These are phyloP conservation scores for Sycophila sp. DNA, from an alignment of 1,140 invertebrate genomes.

Conservation along the genomic window DNA sequence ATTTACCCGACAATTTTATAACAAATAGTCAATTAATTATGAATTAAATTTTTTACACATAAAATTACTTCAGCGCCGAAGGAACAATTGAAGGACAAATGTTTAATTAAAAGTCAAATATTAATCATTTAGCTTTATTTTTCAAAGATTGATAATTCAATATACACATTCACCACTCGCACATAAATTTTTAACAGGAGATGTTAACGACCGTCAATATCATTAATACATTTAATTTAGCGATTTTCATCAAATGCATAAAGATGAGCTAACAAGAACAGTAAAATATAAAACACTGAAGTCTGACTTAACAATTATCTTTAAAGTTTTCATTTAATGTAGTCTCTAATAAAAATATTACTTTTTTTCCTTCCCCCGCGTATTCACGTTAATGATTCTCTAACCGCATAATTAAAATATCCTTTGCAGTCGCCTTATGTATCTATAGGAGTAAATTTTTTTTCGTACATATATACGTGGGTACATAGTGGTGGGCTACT, in stretches of 20 bases:
- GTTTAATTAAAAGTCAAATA: not conserved
- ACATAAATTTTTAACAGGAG: constrained; percentile 18
- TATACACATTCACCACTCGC: constrained; percentile 26
- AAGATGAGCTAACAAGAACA: constrained; percentile 10
- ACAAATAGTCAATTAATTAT: no score
- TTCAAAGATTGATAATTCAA: constrained; percentile 25
- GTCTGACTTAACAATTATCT: constrained; percentile 37
- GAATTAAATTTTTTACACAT: no score
- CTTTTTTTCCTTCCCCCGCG: constrained; percentile 46
- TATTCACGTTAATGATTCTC: constrained; percentile 40
- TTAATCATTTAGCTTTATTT: constrained; percentile 31
- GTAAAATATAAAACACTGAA: constrained; percentile 50
- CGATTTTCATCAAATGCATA: constrained; percentile 2
- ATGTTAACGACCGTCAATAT: not conserved
- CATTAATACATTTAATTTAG: constrained; percentile 24
- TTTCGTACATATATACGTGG: not conserved
- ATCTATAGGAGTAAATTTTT: constrained; percentile 19
- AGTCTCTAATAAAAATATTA: constrained; percentile 54
- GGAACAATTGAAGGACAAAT: no score
- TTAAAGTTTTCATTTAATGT: constrained; percentile 1
- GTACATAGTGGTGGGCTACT: constrained; percentile 35
- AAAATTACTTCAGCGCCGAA: no score
- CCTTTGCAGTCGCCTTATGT: constrained; percentile 45
- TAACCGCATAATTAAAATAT: constrained; percentile 54
- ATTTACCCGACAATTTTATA: no score